phyloP scores from a whole-genome alignment of 2,797 vertebrate species.

The Arrhamphus sclerolepis region DNA sequence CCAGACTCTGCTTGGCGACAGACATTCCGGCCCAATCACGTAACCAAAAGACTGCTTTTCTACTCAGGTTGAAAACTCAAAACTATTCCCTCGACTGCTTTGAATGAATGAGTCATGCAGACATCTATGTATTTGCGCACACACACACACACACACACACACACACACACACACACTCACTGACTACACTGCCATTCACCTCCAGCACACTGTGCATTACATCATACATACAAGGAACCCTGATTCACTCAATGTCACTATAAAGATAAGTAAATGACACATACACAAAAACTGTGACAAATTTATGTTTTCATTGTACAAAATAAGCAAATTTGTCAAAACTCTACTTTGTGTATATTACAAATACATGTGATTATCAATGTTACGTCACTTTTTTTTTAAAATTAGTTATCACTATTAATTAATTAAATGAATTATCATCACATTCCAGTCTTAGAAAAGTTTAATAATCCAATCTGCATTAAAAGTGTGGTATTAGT shows the following conservation, averaged over 20 bases:
- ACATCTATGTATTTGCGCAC: constrained; percentile 19
- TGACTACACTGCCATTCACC: constrained; percentile 36
- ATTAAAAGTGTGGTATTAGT: no score
- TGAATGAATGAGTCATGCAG: constrained; percentile 51
- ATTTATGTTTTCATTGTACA: no score
- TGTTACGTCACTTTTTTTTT: no score
- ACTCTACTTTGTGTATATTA: not conserved
- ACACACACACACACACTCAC: no score
- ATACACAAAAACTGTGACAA: not conserved
- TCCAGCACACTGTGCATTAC: constrained; percentile 38
- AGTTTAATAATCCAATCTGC: no score
- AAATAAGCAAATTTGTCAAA: not conserved
- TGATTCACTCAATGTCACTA: constrained; percentile 12
- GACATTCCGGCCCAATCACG: constrained; percentile 74
- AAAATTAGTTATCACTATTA: no score
- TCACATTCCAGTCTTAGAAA: no score
- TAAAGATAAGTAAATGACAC: not conserved
- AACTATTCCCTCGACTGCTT: constrained; percentile 46
- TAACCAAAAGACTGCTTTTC: constrained; percentile 69
- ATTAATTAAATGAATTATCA: no score
- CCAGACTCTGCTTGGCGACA: constrained; percentile 55
- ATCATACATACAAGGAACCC: constrained; percentile 43
- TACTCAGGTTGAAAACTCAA: constrained; percentile 42
- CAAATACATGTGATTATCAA: not conserved
- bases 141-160: constrained; percentile 1